Evolutionary conservation across 2,888 invertebrate genomes (phyloP), one percentile per base, ranked within the genome.

Genomic region (Achlya flavicornis): DNA sequence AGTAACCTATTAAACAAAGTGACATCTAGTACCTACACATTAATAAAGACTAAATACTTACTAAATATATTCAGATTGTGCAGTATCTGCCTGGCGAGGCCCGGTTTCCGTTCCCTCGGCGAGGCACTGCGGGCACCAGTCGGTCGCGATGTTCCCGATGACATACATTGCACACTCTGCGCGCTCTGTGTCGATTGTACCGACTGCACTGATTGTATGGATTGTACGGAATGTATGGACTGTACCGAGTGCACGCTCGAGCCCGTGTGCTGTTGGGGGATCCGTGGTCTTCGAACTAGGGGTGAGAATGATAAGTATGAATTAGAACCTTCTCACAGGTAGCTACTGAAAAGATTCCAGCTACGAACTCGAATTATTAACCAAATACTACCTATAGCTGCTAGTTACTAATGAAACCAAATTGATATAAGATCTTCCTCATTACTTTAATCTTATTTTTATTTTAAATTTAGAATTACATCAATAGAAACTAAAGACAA

Each of bases 31-130:
- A n/a, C n/a, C n/a, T n/a, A n/a, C n/a, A n/a, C n/a, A n/a, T n/a
- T n/a, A n/a, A n/a, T n/a, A n/a, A n/a, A n/a, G n/a, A 16, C 6
- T 38, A 58, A 11, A 57, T 8, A 84, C 94, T 92, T 84, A 94
- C 96, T 95, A 80, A 97, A 97, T 86, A 97, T 97, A 82, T 97
- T 97, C 48, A 97, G 91, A 84, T 97, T 97, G 84, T 96, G 97
- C 68, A 97, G 90, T 79, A 97, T 97, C 78, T 97, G 96, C 43
- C 97, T 92, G 3, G 96, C 97, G 58, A 97, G 95, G 83, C 91
- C 88, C 7, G 90, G 90, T 75, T 91, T 91, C 60, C 91, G 76
- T 16, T 89, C 89, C 16, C 85, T 70, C 0, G 92, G 91, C 19
- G 91, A 91, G 0, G 79, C 86, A 63, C 90, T 89, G 48, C 90